Percentiles rank a stretch among this genome's conserved stretches.
These are phyloP conservation scores for Pharmacophagus antenor DNA, from an alignment of 2,888 invertebrate species.

Conservation along the genomic window DNA sequence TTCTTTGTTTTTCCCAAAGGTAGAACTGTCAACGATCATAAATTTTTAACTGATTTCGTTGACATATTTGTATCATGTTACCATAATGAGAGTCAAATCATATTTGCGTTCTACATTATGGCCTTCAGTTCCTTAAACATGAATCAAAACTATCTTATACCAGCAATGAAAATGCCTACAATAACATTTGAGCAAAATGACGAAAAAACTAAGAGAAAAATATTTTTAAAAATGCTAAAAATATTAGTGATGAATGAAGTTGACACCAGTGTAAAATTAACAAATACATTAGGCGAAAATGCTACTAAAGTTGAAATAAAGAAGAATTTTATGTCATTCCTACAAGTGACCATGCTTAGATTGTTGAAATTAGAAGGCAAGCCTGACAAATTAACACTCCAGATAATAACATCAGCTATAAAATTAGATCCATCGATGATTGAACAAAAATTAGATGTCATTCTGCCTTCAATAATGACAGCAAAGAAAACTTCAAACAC, in stretches of 20 bases:
- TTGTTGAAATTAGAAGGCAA: constrained; percentile 65
- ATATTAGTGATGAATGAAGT: constrained; percentile 59
- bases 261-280: constrained; percentile 61
- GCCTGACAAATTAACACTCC: constrained; percentile 56
- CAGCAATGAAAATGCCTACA: constrained; percentile 54
- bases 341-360: constrained; percentile 64
- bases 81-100: constrained; percentile 58
- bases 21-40: constrained; percentile 46
- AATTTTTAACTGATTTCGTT: constrained; percentile 62
- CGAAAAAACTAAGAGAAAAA: constrained; percentile 56
- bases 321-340: constrained; percentile 61
- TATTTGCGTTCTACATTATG: constrained; percentile 71
- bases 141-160: constrained; percentile 60
- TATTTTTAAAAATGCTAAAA: constrained; percentile 66
- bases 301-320: constrained; percentile 63
- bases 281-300: constrained; percentile 64
- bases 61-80: constrained; percentile 64
- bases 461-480: constrained; percentile 65
- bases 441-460: constrained; percentile 60
- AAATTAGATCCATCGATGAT: constrained; percentile 67
- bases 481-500: constrained; percentile 52
- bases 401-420: constrained; percentile 62
- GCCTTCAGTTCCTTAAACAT: constrained; percentile 55
- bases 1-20: constrained; percentile 63
- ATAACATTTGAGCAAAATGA: constrained; percentile 53